Evolutionary conservation across 2,888 invertebrate species (phyloP).

Genomic region (Cerastoderma edule): DNA sequence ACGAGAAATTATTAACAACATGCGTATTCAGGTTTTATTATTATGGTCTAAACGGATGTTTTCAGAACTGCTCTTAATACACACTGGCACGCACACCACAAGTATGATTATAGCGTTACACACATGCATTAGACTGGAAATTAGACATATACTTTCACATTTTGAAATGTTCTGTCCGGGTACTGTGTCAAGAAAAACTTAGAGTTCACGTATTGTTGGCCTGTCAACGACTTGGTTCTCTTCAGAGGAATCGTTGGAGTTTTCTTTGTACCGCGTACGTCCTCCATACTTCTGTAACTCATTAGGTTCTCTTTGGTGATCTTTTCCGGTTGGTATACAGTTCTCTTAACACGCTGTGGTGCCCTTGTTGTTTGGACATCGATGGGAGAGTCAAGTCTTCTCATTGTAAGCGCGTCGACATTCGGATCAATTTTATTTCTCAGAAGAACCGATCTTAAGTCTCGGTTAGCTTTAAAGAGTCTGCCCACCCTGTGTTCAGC

Average conservation of each 20-base stretch:
- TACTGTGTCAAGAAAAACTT: slow-evolving; percentile 13
- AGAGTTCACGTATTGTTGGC: slow-evolving; percentile 4
- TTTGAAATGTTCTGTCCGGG: neutral
- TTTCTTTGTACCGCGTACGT: neutral
- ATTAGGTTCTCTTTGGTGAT: slow-evolving; percentile 38
- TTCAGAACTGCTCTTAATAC: neutral
- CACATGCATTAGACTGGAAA: neutral
- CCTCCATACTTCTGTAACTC: slow-evolving; percentile 37
- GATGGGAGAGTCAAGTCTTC: neutral
- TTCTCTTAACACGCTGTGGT: neutral
- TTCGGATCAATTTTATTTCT: slow-evolving; percentile 49
- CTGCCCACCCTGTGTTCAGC: slow-evolving; percentile 25
- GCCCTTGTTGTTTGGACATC: neutral
- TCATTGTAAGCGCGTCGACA: slow-evolving; percentile 36
- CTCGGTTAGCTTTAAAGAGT: slow-evolving; percentile 40
- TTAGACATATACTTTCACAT: slow-evolving; percentile 9
- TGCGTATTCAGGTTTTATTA: neutral
- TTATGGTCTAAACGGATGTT: neutral
- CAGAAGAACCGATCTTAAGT: slow-evolving; percentile 38
- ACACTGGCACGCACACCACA: neutral
- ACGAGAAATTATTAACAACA: no score
- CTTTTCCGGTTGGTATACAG: slow-evolving; percentile 26
- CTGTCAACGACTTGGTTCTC: slow-evolving; percentile 9
- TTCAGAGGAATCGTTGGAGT: slow-evolving; percentile 1
- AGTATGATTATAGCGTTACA: neutral